These are phyloP conservation scores for Plutella xylostella DNA, from an alignment of 2,888 invertebrate species.

Conservation along the genomic window DNA sequence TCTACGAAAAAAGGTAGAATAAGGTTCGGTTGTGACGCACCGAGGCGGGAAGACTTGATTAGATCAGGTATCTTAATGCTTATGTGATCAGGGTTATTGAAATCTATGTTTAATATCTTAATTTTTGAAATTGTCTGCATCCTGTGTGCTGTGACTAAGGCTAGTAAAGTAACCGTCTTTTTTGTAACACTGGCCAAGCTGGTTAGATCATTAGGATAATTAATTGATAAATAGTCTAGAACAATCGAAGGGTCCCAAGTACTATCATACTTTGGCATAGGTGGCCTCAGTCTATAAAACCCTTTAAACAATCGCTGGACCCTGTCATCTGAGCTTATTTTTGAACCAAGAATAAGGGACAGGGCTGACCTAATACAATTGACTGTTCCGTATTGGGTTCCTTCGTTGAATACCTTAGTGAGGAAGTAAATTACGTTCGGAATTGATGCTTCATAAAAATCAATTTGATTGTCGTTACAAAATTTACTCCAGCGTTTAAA, in stretches of 20 bases:
- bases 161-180: slow-evolving; percentile 6
- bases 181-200: slow-evolving; percentile 1
- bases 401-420: not conserved
- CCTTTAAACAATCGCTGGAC: slow-evolving; percentile 3
- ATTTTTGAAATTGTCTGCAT: slow-evolving; percentile 7
- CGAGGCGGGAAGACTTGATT: slow-evolving; percentile 12
- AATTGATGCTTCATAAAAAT: not conserved
- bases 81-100: not conserved
- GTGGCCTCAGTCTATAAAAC: not conserved
- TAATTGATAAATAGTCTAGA: not conserved
- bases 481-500: not conserved
- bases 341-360: not conserved
- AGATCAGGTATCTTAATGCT: slow-evolving; percentile 8
- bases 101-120: slow-evolving; percentile 2
- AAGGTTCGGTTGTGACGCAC: slow-evolving; percentile 6
- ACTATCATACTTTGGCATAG: not conserved
- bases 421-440: not conserved
- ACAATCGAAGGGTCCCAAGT: slow-evolving; percentile 1
- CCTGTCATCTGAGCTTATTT: not conserved
- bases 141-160: slow-evolving; percentile 7
- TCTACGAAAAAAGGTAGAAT: slow-evolving; percentile 3
- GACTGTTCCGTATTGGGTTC: not conserved
- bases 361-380: not conserved
- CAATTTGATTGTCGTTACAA: not conserved
- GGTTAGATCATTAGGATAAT: slow-evolving; percentile 3